Percentiles rank a stretch among this genome's conserved stretches.
phyloP scores from a whole-genome alignment of 2,888 invertebrate species.

The Calameuta pallipes region DNA sequence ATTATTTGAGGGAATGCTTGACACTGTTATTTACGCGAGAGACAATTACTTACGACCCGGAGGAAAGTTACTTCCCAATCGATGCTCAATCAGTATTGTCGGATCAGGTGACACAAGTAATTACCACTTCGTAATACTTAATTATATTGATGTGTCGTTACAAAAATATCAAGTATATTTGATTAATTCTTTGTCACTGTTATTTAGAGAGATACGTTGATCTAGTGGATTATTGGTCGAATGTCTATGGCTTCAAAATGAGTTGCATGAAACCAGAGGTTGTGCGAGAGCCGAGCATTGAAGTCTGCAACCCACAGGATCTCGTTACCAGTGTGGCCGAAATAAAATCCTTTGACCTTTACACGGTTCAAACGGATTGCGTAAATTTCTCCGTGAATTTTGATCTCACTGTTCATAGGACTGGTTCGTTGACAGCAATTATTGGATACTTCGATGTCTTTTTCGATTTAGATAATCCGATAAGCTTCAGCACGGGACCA shows the following conservation, averaged over 20 bases:
- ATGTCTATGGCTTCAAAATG: slow-evolving; percentile 96
- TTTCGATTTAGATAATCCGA: slow-evolving; percentile 78
- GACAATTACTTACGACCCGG: slow-evolving; percentile 81
- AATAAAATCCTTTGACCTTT: slow-evolving; percentile 74
- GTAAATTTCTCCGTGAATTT: slow-evolving; percentile 81
- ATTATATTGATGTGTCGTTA: slow-evolving; percentile 18
- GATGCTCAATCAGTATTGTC: slow-evolving; percentile 83
- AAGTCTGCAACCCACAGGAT: slow-evolving; percentile 66
- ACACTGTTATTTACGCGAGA: slow-evolving; percentile 90
- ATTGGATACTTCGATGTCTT: slow-evolving; percentile 93
- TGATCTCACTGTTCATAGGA: slow-evolving; percentile 72
- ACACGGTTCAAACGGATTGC: slow-evolving; percentile 77
- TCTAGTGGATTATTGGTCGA: slow-evolving; percentile 87
- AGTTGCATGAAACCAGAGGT: slow-evolving; percentile 88
- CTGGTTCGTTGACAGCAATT: slow-evolving; percentile 81
- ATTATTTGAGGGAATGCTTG: slow-evolving; percentile 96
- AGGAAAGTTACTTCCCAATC: slow-evolving; percentile 85
- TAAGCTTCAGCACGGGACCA: slow-evolving; percentile 85
- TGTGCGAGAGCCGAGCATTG: slow-evolving; percentile 80
- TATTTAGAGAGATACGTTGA: slow-evolving; percentile 73
- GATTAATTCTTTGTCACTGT: slow-evolving; percentile 5
- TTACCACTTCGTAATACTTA: slow-evolving; percentile 18
- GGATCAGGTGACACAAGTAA: slow-evolving; percentile 81
- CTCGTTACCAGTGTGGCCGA: slow-evolving; percentile 57
- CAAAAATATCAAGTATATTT: neutral